phyloP scores from a whole-genome alignment of 1,140 invertebrate species.

The Brachionus manjavacas region DNA sequence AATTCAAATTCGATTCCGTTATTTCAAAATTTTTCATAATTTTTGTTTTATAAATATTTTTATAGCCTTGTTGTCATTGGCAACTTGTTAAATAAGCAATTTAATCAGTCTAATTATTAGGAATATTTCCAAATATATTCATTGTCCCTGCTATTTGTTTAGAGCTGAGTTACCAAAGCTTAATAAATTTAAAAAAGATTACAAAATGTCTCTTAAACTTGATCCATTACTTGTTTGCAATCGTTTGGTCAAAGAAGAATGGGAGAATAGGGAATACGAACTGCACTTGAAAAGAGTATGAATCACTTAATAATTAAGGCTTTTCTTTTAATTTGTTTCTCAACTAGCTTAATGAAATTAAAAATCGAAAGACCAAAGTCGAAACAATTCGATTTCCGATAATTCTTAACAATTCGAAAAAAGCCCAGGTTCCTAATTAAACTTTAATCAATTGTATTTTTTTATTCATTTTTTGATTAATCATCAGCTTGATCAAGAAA shows the following conservation, averaged over 20 bases:
- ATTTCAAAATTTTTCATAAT: slow-evolving; percentile 29
- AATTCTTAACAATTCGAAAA: slow-evolving; percentile 30
- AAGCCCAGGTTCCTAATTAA: background rate
- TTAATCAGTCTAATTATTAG: background rate
- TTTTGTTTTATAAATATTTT: slow-evolving; percentile 1
- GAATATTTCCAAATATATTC: background rate
- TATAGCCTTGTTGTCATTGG: background rate
- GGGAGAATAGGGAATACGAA: slow-evolving; percentile 34
- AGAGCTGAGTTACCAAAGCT: background rate
- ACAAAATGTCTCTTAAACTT: slow-evolving; percentile 13
- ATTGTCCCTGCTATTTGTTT: background rate
- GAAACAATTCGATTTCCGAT: background rate
- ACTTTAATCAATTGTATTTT: background rate
- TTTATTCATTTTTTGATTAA: background rate
- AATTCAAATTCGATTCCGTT: background rate
- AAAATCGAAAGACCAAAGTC: slow-evolving; percentile 12
- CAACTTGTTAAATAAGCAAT: background rate
- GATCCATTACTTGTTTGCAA: slow-evolving; percentile 12
- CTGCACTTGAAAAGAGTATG: slow-evolving; percentile 23
- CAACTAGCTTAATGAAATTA: slow-evolving; percentile 2
- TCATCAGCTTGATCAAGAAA: background rate
- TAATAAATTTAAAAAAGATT: background rate
- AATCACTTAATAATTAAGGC: background rate
- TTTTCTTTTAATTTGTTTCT: background rate
- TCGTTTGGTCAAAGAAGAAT: slow-evolving; percentile 30